Conservation (phyloP, 2,113 vertebrate genomes). For the Trichechus manatus region DNA sequence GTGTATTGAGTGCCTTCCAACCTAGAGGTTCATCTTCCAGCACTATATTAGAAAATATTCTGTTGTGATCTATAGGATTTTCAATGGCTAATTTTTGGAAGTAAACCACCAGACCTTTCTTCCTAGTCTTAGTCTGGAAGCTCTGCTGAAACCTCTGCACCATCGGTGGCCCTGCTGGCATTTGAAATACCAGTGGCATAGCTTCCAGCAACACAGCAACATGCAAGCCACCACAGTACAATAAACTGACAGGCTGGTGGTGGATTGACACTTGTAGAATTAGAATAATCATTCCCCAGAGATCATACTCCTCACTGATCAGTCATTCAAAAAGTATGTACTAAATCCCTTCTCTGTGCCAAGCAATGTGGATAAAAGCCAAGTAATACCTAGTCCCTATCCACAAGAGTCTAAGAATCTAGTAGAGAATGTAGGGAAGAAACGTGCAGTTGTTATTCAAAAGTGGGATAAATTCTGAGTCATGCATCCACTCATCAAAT, state of each 20-base stretch:
- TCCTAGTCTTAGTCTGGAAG: background rate
- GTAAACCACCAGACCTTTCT: background rate
- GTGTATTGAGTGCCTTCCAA: background rate
- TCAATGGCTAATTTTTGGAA: background rate
- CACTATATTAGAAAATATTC: background rate
- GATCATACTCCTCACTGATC: background rate
- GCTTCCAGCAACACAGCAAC: background rate
- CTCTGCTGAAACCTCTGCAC: background rate
- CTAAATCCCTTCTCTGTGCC: background rate
- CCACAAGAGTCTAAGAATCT: background rate
- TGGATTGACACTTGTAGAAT: background rate
- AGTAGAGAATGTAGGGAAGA: background rate
- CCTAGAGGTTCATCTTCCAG: background rate
- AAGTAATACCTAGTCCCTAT: background rate
- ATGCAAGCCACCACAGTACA: background rate
- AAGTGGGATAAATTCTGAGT: background rate
- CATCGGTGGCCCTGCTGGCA: background rate
- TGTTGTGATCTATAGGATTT: background rate
- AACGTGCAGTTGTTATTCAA: background rate
- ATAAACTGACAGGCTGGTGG: background rate
- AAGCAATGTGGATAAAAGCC: background rate
- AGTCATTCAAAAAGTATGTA: background rate
- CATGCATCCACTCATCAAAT: background rate
- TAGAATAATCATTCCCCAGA: background rate
- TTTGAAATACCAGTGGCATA: background rate